These are phyloP conservation scores for Tapera naevia DNA, from an alignment of 2,797 vertebrate species.

Conservation along the genomic window DNA sequence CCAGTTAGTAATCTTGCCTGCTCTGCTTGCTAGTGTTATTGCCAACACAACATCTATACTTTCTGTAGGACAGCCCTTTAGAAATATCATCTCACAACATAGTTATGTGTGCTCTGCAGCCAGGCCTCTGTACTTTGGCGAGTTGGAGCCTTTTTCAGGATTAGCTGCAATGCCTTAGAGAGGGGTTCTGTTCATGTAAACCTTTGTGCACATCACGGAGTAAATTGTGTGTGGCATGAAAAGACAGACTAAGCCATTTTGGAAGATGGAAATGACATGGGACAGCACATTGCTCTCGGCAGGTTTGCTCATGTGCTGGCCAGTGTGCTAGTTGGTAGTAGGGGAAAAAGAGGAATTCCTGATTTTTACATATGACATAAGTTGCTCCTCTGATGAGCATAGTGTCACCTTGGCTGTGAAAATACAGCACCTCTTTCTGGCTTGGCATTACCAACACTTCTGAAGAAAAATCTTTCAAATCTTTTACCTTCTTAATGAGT, in stretches of 20 bases:
- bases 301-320: background rate
- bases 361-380: background rate
- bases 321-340: background rate
- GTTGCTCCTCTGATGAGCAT: background rate
- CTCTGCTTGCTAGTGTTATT: background rate
- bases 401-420: background rate
- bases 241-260: conserved; percentile 43
- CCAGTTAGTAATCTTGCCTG: background rate
- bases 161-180: background rate
- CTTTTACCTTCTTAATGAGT: background rate
- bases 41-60: background rate
- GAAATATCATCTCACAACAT: background rate
- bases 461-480: background rate
- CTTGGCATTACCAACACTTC: background rate
- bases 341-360: background rate
- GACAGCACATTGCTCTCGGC: conserved; percentile 21
- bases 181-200: background rate
- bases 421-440: background rate
- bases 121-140: background rate
- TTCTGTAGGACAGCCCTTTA: background rate
- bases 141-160: background rate
- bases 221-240: conserved; percentile 36
- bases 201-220: background rate
- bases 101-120: background rate
- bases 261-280: conserved; percentile 9